These are phyloP conservation scores for Bolinopsis microptera DNA, from an alignment of 37 sponge, comb jelly and placozoan species.

Conservation along the genomic window DNA sequence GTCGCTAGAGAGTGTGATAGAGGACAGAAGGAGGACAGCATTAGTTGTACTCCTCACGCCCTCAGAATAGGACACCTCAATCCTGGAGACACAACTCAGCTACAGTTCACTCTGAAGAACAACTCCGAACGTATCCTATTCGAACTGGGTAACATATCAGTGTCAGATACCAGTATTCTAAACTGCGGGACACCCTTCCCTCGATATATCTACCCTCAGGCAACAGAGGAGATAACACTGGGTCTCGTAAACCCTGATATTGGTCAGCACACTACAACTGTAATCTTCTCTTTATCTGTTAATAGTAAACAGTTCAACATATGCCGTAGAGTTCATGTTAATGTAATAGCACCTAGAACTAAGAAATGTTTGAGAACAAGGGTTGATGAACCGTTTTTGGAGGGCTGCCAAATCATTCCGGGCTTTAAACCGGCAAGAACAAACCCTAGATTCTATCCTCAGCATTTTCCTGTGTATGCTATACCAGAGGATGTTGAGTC, in stretches of 20 bases:
- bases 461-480: neutral
- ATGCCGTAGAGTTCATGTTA: neutral
- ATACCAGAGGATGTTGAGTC: neutral
- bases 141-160: neutral
- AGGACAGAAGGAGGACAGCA: neutral
- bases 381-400: neutral
- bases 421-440: neutral
- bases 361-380: neutral
- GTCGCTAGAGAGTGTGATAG: constrained; percentile 49
- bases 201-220: neutral
- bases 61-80: constrained; percentile 61
- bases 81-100: neutral
- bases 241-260: constrained; percentile 26
- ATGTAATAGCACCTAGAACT: neutral
- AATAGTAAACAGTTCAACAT: neutral
- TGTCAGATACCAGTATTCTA: constrained; percentile 28
- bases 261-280: neutral
- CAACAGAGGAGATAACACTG: neutral
- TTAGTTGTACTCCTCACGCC: constrained; percentile 28
- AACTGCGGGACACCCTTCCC: neutral
- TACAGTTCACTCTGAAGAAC: neutral
- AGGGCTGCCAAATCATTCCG: neutral
- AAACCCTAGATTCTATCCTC: constrained; percentile 22
- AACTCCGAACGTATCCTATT: neutral
- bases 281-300: constrained; percentile 1